Conservation (phyloP, 2,888 invertebrate genomes). For the Charanyca ferruginea region DNA sequence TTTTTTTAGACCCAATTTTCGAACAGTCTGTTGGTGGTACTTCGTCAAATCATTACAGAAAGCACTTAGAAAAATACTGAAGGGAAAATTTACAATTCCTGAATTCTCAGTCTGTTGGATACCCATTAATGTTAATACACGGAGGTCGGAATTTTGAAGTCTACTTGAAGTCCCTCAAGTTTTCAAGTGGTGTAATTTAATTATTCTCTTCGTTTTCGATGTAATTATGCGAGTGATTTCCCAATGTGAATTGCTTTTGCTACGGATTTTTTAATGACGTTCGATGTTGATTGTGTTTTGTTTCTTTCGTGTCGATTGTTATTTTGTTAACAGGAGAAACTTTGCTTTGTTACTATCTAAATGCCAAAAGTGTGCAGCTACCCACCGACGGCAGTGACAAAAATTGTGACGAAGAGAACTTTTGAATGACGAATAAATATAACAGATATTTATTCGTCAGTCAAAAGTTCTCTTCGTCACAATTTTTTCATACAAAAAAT, state of each 20-base stretch:
- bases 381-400: no score
- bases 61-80: constrained; percentile 39
- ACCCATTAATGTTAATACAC: constrained; percentile 63
- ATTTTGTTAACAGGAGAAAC: no score
- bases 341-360: no score
- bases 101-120: constrained; percentile 45
- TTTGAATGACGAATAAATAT: no score
- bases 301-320: neutral
- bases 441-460: no score
- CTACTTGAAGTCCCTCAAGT: constrained; percentile 66
- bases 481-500: no score
- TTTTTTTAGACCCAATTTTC: constrained; percentile 6
- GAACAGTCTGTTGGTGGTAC: neutral
- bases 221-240: constrained; percentile 80
- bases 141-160: constrained; percentile 65
- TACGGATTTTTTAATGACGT: constrained; percentile 23
- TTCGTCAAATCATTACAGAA: constrained; percentile 40
- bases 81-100: constrained; percentile 42
- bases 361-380: no score
- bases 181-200: constrained; percentile 81
- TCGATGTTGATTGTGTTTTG: neutral
- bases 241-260: constrained; percentile 25
- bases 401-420: no score
- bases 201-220: constrained; percentile 75
- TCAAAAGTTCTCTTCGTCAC: no score